These are phyloP conservation scores for Megaceryle alcyon DNA, from an alignment of 2,797 vertebrate species.

Conservation along the genomic window DNA sequence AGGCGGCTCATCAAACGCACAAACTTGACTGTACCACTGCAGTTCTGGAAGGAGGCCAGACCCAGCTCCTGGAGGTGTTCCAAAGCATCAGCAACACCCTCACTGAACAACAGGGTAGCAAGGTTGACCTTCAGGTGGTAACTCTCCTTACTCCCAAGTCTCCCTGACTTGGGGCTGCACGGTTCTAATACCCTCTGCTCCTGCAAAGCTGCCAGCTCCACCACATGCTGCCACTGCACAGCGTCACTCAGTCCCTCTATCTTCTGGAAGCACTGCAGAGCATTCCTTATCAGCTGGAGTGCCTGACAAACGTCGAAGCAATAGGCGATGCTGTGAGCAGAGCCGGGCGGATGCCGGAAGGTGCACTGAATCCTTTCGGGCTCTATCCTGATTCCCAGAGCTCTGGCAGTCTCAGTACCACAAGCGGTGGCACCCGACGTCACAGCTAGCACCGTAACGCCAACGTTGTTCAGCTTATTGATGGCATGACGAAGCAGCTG, in stretches of 20 bases:
- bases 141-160: neutral
- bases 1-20: constrained; percentile 61
- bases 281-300: constrained; percentile 57
- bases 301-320: constrained; percentile 66
- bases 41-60: constrained; percentile 62
- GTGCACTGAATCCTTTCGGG: constrained; percentile 36
- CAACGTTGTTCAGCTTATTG: constrained; percentile 58
- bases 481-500: constrained; percentile 70
- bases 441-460: constrained; percentile 60
- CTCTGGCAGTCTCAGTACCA: constrained; percentile 49
- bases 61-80: constrained; percentile 60
- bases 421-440: constrained; percentile 10
- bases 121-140: constrained; percentile 56
- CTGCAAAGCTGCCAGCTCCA: constrained; percentile 21
- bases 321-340: constrained; percentile 26
- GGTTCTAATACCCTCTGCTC: neutral
- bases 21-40: constrained; percentile 52
- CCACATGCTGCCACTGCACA: constrained; percentile 60
- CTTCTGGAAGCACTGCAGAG: constrained; percentile 62
- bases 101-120: constrained; percentile 58
- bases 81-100: constrained; percentile 26
- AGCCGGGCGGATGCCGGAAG: constrained; percentile 58
- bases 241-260: constrained; percentile 18
- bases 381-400: constrained; percentile 53
- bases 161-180: neutral